phyloP scores from a whole-genome alignment of 2,888 invertebrate genomes.

The Pollenia griseotomentosa region DNA sequence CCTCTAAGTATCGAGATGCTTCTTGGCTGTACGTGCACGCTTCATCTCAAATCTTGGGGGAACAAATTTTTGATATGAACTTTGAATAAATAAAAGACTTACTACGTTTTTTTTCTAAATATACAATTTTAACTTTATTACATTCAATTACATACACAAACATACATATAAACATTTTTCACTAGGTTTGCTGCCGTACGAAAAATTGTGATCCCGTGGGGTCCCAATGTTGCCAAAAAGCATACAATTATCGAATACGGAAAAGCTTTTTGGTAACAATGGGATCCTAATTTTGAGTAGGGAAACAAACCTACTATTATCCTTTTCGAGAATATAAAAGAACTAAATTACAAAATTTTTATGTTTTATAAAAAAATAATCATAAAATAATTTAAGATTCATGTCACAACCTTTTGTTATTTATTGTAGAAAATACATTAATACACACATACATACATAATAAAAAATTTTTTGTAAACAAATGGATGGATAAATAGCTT shows the following conservation, averaged over 20 bases:
- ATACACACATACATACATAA: background rate
- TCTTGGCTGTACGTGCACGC: no score
- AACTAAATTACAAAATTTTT: slow-evolving; percentile 31
- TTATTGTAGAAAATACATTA: background rate
- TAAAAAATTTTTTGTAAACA: slow-evolving; percentile 30
- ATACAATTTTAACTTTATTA: slow-evolving; percentile 49
- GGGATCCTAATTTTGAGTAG: no score
- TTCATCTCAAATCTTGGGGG: no score
- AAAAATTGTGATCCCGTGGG: no score
- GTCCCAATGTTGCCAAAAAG: no score
- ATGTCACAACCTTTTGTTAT: slow-evolving; percentile 71
- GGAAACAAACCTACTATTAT: background rate
- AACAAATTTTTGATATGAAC: no score
- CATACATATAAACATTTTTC: slow-evolving; percentile 24
- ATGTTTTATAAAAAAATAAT: slow-evolving; percentile 17
- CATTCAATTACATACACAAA: background rate
- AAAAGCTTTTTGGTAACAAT: no score
- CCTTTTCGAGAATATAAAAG: slow-evolving; percentile 54
- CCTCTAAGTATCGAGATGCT: no score
- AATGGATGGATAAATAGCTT: slow-evolving; percentile 64
- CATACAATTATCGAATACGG: no score
- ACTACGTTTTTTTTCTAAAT: slow-evolving; percentile 19
- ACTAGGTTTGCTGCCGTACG: background rate
- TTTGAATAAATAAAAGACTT: background rate
- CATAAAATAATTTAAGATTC: slow-evolving; percentile 71